Percentiles rank a stretch among this genome's conserved stretches.
phyloP scores from a whole-genome alignment of 2,888 invertebrate genomes.

The Platypus cylindrus region DNA sequence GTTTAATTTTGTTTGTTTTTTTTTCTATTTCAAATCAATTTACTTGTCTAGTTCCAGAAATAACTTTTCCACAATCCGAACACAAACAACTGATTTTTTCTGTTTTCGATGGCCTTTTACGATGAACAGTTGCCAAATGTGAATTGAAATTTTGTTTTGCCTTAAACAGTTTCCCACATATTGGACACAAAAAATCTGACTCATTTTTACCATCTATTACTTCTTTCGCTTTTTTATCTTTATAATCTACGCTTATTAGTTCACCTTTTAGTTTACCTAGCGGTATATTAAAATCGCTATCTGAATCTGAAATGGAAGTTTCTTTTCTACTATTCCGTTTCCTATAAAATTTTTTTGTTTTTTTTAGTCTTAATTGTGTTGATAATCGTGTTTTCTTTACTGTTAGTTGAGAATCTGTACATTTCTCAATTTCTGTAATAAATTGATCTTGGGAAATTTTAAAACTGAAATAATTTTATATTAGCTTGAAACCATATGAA shows the following conservation, averaged over 20 bases:
- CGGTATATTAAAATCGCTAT: slow-evolving; percentile 11
- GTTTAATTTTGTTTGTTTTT: slow-evolving; percentile 1
- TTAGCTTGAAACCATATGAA: slow-evolving; percentile 5
- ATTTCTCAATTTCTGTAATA: too few relatives aligned
- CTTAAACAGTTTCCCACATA: slow-evolving; percentile 14
- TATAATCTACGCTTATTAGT: slow-evolving; percentile 4
- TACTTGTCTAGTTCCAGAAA: slow-evolving; percentile 13
- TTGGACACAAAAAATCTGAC: slow-evolving; percentile 11
- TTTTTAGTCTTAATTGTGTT: slow-evolving; percentile 1
- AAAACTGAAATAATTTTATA: slow-evolving; percentile 4
- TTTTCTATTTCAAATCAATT: background rate
- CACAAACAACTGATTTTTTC: slow-evolving; percentile 14
- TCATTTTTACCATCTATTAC: slow-evolving; percentile 3
- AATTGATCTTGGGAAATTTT: too few relatives aligned
- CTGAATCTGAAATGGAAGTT: slow-evolving; percentile 1
- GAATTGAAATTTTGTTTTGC: slow-evolving; percentile 13
- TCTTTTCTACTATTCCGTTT: background rate
- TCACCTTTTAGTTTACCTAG: slow-evolving; percentile 6
- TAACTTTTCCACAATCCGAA: slow-evolving; percentile 14
- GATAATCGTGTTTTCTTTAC: slow-evolving; percentile 1
- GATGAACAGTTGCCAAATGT: slow-evolving; percentile 13
- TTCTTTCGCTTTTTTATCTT: slow-evolving; percentile 2
- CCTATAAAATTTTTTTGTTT: too few relatives aligned
- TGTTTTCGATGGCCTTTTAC: slow-evolving; percentile 12
- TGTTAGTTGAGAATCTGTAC: too few relatives aligned